These are phyloP conservation scores for Magallana nippona DNA, from an alignment of 2,888 invertebrate species.

Conservation along the genomic window DNA sequence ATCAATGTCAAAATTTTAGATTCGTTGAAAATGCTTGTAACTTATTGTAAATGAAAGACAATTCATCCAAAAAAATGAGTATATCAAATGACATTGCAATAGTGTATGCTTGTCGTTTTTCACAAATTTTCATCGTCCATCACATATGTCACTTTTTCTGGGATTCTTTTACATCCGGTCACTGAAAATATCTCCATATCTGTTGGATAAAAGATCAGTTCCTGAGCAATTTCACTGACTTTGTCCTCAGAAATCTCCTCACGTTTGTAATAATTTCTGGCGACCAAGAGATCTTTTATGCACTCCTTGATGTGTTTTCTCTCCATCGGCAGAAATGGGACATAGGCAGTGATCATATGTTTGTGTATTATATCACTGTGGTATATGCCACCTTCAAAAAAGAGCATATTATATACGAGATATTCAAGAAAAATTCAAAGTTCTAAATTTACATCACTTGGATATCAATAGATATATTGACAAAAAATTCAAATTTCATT, in stretches of 20 bases:
- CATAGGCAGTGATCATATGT: slow-evolving; percentile 93
- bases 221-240: slow-evolving; percentile 85
- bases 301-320: slow-evolving; percentile 90
- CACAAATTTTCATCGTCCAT: slow-evolving; percentile 53
- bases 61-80: no score
- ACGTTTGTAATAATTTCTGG: slow-evolving; percentile 54
- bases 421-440: no score
- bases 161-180: slow-evolving; percentile 94
- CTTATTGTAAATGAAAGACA: no score
- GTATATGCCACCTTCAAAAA: slow-evolving; percentile 88
- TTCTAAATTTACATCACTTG: no score
- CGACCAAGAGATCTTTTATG: slow-evolving; percentile 85
- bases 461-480: no score
- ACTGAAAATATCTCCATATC: slow-evolving; percentile 88
- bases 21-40: no score
- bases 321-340: slow-evolving; percentile 97
- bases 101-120: no score
- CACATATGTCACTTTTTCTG: slow-evolving; percentile 83
- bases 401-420: no score
- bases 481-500: no score
- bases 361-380: slow-evolving; percentile 90
- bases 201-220: slow-evolving; percentile 87
- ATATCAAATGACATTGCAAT: no score
- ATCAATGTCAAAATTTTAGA: no score
- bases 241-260: slow-evolving; percentile 60